A percentile compares a stretch with the other conserved stretches of the same genome.
Conservation (phyloP, 2,797 vertebrate species). For the Sebastes hopkinsi region DNA sequence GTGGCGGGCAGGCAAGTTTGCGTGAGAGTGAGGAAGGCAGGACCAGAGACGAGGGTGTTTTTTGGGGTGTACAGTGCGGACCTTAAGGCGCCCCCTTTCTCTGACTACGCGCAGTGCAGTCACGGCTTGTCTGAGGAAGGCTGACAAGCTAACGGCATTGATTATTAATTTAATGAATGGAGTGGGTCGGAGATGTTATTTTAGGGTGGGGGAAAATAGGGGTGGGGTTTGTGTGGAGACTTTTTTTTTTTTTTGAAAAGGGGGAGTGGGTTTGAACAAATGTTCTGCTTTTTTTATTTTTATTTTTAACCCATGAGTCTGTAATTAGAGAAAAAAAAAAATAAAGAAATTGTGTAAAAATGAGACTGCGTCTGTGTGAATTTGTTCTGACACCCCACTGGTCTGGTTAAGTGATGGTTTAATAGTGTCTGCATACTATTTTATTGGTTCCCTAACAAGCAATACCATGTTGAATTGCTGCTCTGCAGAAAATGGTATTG, state of each 20-base stretch:
- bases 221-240: conserved; percentile 74
- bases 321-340: conserved; percentile 84
- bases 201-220: conserved; percentile 60
- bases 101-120: conserved; percentile 78
- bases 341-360: conserved; percentile 90
- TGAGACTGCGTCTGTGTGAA: conserved; percentile 47
- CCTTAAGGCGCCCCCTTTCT: conserved; percentile 65
- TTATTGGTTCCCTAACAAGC: neutral
- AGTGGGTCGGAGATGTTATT: conserved; percentile 77
- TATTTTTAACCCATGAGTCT: conserved; percentile 90
- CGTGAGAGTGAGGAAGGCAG: conserved; percentile 71
- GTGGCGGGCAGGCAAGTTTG: conserved; percentile 67
- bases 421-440: neutral
- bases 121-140: conserved; percentile 76
- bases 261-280: conserved; percentile 76
- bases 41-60: conserved; percentile 69
- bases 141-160: conserved; percentile 64
- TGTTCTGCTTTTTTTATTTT: conserved; percentile 83
- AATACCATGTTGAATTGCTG: too few species aligned
- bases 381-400: neutral
- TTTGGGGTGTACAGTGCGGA: conserved; percentile 59
- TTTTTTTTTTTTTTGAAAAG: conserved; percentile 45
- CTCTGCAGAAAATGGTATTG: too few species aligned
- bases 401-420: neutral
- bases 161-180: conserved; percentile 74